These are phyloP conservation scores for Sthenelais limicola DNA, from an alignment of 2,888 invertebrate species.

Conservation along the genomic window DNA sequence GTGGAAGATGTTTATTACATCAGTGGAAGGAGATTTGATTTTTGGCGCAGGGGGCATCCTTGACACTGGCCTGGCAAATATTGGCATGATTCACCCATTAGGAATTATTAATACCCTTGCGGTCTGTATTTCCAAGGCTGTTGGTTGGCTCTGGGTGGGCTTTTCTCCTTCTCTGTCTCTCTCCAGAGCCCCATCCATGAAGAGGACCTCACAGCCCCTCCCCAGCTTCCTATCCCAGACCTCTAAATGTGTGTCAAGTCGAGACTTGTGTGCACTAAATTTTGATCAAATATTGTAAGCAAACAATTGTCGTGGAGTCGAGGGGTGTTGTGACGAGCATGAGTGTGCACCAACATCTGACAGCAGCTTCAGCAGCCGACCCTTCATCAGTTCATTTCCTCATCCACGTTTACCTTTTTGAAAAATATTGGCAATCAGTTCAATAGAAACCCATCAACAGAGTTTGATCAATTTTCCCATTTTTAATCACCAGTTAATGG, in stretches of 20 bases:
- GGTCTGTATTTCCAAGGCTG: conserved; percentile 20
- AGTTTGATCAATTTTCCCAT: no score
- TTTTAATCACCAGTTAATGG: no score
- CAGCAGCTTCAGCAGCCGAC: conserved; percentile 15
- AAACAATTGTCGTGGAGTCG: conserved; percentile 32
- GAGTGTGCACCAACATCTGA: conserved; percentile 30
- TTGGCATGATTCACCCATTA: conserved; percentile 36
- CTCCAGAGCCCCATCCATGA: no score
- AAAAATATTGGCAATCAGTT: no score
- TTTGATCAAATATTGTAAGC: conserved; percentile 40
- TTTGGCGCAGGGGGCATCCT: no score
- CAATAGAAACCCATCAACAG: no score
- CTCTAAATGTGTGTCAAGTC: conserved; percentile 34
- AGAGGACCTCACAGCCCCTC: conserved; percentile 13
- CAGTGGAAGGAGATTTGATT: no score
- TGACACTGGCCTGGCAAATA: no score
- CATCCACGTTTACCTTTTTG: no score
- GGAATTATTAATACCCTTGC: conserved; percentile 35
- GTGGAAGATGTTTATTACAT: no score
- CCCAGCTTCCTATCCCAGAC: neutral
- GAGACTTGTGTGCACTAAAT: conserved; percentile 31
- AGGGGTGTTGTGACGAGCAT: conserved; percentile 23
- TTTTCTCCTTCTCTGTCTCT: no score
- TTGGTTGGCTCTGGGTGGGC: conserved; percentile 3
- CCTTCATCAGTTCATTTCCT: no score